Percentiles rank a stretch among this genome's conserved stretches.
These are phyloP conservation scores for Himalopsyche kuldschensis DNA, from an alignment of 2,888 invertebrate genomes.

Conservation along the genomic window DNA sequence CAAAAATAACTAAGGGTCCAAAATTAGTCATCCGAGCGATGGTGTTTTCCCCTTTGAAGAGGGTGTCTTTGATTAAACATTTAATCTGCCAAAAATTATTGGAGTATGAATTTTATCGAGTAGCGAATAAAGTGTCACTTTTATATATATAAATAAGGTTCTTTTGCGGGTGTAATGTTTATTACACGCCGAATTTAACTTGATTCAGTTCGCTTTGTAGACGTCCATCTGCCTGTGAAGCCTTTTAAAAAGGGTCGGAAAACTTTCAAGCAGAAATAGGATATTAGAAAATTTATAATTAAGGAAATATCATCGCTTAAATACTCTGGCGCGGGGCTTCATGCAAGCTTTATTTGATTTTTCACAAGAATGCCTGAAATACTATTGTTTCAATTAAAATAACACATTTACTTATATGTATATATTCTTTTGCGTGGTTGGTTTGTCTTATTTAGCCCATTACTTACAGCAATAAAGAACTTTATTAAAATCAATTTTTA, in stretches of 20 bases:
- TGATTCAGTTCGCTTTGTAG: not conserved
- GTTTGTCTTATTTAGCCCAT: too few species aligned
- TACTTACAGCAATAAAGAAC: too few species aligned
- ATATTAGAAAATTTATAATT: not conserved
- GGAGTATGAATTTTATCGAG: constrained; percentile 25
- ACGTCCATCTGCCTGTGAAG: not conserved
- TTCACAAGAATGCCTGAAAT: too few species aligned
- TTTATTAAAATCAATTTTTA: too few species aligned
- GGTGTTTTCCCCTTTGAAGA: constrained; percentile 33
- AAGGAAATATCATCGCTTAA: not conserved
- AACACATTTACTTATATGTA: too few species aligned
- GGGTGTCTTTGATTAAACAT: constrained; percentile 38
- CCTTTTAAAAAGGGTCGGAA: not conserved
- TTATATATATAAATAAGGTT: not conserved
- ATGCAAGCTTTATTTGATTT: too few species aligned
- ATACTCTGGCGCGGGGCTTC: too few species aligned
- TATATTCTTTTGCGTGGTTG: too few species aligned
- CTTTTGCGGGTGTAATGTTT: not conserved
- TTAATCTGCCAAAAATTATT: constrained; percentile 29
- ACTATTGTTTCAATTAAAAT: too few species aligned
- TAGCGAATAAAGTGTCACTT: not conserved
- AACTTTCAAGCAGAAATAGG: not conserved
- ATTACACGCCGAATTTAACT: not conserved
- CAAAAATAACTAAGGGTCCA: constrained; percentile 7
- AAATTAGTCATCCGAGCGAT: constrained; percentile 27